Conservation (phyloP, 2,888 invertebrate species). For the Tanytarsus gracilentus region DNA sequence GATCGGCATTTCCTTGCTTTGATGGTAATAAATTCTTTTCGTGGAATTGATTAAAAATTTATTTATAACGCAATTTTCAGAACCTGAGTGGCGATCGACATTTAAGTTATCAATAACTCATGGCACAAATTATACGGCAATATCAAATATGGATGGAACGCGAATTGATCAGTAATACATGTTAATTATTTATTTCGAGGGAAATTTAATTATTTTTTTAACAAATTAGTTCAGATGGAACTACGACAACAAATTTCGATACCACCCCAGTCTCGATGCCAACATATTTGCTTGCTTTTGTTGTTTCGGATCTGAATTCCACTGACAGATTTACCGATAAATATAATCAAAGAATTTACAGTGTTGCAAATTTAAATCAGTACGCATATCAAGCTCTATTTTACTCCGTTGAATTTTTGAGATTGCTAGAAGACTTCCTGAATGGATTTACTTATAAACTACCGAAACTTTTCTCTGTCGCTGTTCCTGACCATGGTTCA, state of each 20-base stretch:
- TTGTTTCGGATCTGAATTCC: slow-evolving; percentile 15
- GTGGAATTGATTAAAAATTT: background rate
- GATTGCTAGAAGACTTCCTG: background rate
- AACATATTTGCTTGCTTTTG: slow-evolving; percentile 2
- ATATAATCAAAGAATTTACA: background rate
- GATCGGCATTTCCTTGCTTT: slow-evolving; percentile 59
- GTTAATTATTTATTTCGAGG: background rate
- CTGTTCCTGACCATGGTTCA: slow-evolving; percentile 20
- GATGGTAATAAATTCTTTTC: slow-evolving; percentile 44
- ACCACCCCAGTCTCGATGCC: slow-evolving; percentile 5
- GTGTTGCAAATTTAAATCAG: too few species aligned
- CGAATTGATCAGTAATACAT: background rate
- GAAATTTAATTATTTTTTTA: background rate
- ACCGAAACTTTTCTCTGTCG: slow-evolving; percentile 1
- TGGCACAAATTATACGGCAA: background rate
- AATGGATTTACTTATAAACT: background rate
- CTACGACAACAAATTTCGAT: slow-evolving; percentile 1
- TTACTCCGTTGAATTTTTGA: background rate
- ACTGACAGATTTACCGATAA: too few species aligned
- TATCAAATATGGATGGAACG: slow-evolving; percentile 13
- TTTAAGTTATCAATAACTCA: slow-evolving; percentile 45
- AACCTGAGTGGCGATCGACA: slow-evolving; percentile 53
- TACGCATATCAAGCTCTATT: too few species aligned
- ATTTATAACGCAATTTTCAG: background rate
- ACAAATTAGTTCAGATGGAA: background rate